These are phyloP conservation scores for Schrankia costaestrigalis DNA, from an alignment of 2,888 invertebrate species.

Conservation along the genomic window DNA sequence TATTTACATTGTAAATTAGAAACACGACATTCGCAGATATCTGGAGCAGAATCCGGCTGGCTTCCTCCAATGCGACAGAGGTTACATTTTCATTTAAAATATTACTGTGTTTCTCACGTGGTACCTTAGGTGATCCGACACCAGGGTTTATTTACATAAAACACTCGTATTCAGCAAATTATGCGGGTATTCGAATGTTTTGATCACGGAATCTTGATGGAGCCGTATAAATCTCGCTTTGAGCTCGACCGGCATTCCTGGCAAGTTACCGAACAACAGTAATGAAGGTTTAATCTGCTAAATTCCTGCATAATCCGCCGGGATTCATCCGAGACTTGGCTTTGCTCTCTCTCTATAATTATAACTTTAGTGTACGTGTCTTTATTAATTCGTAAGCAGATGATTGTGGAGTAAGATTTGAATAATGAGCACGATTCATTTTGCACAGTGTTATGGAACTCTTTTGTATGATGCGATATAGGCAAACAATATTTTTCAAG, in stretches of 20 bases:
- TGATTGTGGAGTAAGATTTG: conserved; percentile 5
- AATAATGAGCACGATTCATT: conserved; percentile 1
- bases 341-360: conserved; percentile 41
- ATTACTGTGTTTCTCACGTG: conserved; percentile 18
- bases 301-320: conserved; percentile 58
- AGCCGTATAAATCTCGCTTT: conserved; percentile 59
- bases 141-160: conserved; percentile 51
- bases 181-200: conserved; percentile 50
- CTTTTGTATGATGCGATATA: no score
- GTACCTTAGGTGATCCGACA: conserved; percentile 23
- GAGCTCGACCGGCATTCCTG: conserved; percentile 56
- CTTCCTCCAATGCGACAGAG: conserved; percentile 12
- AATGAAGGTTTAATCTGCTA: conserved; percentile 68
- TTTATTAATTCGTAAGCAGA: conserved; percentile 27
- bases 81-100: conserved; percentile 33
- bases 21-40: conserved; percentile 17
- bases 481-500: no score
- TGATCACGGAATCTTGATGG: conserved; percentile 49
- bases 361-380: conserved; percentile 27
- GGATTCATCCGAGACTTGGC: conserved; percentile 45
- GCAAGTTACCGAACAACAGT: conserved; percentile 66
- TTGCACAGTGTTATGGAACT: no score
- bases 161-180: conserved; percentile 52
- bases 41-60: conserved; percentile 12
- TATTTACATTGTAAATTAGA: conserved; percentile 31